A percentile compares a stretch with the other conserved stretches of the same genome.
These are phyloP conservation scores for Bombus cullumanus DNA, from an alignment of 1,140 invertebrate genomes.

Conservation along the genomic window DNA sequence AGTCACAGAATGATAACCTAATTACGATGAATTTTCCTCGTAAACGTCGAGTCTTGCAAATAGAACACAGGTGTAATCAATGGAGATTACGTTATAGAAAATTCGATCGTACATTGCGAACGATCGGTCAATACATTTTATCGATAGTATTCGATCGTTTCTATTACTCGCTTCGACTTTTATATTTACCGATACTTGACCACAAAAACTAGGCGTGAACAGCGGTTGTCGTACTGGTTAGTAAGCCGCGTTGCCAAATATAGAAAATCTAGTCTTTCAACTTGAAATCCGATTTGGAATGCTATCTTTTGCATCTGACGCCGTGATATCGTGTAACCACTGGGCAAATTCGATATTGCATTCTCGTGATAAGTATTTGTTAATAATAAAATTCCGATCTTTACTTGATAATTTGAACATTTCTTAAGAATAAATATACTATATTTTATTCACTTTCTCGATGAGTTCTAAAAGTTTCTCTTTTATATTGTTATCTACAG, in stretches of 20 bases:
- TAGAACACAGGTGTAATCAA: neutral
- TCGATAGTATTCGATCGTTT: neutral
- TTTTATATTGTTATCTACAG: no score
- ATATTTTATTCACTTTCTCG: no score
- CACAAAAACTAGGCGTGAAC: conserved; percentile 33
- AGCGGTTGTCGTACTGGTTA: neutral
- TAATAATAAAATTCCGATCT: neutral
- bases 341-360: neutral
- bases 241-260: conserved; percentile 1
- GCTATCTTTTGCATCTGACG: neutral
- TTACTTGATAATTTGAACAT: neutral
- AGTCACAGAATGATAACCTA: neutral
- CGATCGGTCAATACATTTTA: neutral
- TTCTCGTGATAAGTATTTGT: neutral
- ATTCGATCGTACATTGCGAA: neutral
- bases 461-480: no score
- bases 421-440: neutral
- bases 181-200: neutral
- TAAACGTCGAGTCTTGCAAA: neutral
- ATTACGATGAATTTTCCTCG: neutral
- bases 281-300: neutral
- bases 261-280: neutral
- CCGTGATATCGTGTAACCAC: neutral
- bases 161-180: neutral
- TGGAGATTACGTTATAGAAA: conserved; percentile 8